A percentile compares a stretch with the other conserved stretches of the same genome.
Evolutionary conservation across 2,888 invertebrate genomes (phyloP).

Genomic region (Lithophane ornitopus): DNA sequence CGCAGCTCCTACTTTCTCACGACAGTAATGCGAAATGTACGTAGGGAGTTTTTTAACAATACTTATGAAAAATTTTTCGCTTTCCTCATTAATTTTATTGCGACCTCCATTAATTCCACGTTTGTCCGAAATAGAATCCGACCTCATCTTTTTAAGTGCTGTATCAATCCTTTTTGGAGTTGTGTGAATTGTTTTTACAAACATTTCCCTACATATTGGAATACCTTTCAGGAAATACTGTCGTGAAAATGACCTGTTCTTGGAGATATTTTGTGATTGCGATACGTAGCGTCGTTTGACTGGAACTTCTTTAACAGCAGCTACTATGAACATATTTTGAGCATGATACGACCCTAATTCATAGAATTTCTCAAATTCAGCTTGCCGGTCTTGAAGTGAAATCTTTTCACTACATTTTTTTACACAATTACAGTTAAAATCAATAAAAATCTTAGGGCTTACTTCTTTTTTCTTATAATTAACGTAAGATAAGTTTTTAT

Average conservation of each 20-base stretch:
- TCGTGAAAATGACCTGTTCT: slow-evolving; percentile 27
- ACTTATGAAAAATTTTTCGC: slow-evolving; percentile 27
- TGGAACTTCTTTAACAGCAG: slow-evolving; percentile 19
- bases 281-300: slow-evolving; percentile 12
- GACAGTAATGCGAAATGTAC: slow-evolving; percentile 33
- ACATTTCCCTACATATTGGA: slow-evolving; percentile 43
- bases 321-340: slow-evolving; percentile 25
- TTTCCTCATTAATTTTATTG: slow-evolving; percentile 22
- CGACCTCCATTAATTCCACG: slow-evolving; percentile 27
- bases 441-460: slow-evolving; percentile 22
- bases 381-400: slow-evolving; percentile 5
- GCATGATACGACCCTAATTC: slow-evolving; percentile 33
- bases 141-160: slow-evolving; percentile 34
- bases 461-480: slow-evolving; percentile 25
- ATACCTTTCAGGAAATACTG: slow-evolving; percentile 29
- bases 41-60: slow-evolving; percentile 35
- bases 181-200: slow-evolving; percentile 47
- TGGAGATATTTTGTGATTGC: slow-evolving; percentile 15
- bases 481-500: slow-evolving; percentile 35
- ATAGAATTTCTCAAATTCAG: slow-evolving; percentile 38
- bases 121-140: slow-evolving; percentile 26
- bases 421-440: slow-evolving; percentile 28
- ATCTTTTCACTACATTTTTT: slow-evolving; percentile 36
- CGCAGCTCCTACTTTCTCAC: slow-evolving; percentile 36
- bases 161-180: slow-evolving; percentile 45